phyloP scores from a whole-genome alignment of 2,113 vertebrate genomes.

The Tetrax tetrax region DNA sequence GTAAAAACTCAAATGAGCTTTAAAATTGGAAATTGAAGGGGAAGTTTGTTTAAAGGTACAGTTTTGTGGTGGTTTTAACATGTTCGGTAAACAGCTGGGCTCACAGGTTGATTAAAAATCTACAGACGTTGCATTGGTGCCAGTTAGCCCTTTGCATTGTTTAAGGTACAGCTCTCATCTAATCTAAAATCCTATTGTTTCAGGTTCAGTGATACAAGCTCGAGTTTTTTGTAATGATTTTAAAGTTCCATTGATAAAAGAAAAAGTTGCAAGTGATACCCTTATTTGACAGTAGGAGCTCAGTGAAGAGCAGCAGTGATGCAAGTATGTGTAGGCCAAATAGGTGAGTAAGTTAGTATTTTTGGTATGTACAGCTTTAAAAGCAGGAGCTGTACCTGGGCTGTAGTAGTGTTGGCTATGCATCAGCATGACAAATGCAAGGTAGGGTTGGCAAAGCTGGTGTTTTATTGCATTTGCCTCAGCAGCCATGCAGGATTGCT shows the following conservation, averaged over 20 bases:
- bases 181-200: not conserved
- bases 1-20: not conserved
- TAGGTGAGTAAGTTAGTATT: not conserved
- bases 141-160: not conserved
- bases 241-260: not conserved
- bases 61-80: not conserved
- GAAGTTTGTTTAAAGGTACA: not conserved
- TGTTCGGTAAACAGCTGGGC: not conserved
- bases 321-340: not conserved
- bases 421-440: not conserved
- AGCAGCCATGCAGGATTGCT: not conserved
- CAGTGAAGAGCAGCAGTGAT: not conserved
- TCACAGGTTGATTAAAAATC: not conserved
- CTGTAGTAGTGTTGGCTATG: not conserved
- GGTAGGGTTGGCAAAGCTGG: not conserved
- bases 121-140: not conserved
- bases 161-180: not conserved
- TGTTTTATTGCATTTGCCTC: not conserved
- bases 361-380: not conserved
- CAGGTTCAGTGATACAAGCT: not conserved
- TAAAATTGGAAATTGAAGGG: not conserved
- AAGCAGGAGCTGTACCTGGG: not conserved
- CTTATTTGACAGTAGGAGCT: not conserved
- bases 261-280: not conserved
- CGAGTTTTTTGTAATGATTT: not conserved